Evolutionary conservation across 2,888 invertebrate genomes (phyloP).

Genomic region (Drosophila demipolita): DNA sequence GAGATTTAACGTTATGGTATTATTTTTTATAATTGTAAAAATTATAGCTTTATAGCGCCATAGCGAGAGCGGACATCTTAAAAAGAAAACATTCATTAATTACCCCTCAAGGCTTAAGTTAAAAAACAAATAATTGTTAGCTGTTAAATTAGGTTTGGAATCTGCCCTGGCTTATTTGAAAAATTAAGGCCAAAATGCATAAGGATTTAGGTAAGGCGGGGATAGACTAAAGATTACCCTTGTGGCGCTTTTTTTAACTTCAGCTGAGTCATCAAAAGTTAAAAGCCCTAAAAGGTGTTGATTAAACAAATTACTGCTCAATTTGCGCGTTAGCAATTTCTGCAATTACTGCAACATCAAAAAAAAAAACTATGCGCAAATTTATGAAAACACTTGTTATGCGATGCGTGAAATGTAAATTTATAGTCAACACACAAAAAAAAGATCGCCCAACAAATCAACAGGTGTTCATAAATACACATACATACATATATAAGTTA

Average conservation of each 20-base stretch:
- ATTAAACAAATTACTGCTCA: conserved; percentile 2
- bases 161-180: neutral
- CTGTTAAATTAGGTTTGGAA: neutral
- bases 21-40: neutral
- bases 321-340: conserved; percentile 39
- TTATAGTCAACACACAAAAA: conserved; percentile 43
- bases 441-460: conserved; percentile 7
- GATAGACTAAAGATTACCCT: neutral
- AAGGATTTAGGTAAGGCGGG: neutral
- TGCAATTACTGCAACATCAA: conserved; percentile 50
- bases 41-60: neutral
- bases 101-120: neutral
- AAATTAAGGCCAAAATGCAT: neutral
- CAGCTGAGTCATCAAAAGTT: neutral
- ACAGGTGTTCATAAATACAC: neutral
- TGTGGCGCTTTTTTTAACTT: neutral
- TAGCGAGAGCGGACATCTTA: neutral
- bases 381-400: conserved; percentile 42
- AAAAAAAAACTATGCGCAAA: conserved; percentile 35
- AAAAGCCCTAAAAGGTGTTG: neutral
- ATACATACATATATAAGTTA: conserved; percentile 10
- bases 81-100: neutral
- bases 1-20: too few species aligned
- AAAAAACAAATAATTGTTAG: neutral
- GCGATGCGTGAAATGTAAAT: conserved; percentile 39